phyloP scores from a whole-genome alignment of 2,113 vertebrate genomes.

The Tachysurus fulvidraco region DNA sequence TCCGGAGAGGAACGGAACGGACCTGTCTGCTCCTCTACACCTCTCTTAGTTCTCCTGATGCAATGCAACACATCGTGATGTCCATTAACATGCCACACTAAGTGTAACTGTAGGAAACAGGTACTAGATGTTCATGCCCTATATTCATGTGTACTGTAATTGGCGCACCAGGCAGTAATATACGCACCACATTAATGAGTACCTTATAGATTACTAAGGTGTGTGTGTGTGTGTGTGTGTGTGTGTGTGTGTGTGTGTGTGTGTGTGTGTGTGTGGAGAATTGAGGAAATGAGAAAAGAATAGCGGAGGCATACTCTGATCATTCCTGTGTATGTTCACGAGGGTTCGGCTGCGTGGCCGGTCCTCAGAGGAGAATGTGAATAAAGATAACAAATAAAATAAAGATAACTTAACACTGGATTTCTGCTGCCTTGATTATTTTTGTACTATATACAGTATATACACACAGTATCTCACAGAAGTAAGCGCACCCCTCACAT shows the following conservation, averaged over 20 bases:
- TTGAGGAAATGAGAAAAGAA: constrained; percentile 40
- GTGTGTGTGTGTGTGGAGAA: constrained; percentile 54
- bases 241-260: constrained; percentile 56
- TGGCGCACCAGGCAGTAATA: constrained; percentile 47
- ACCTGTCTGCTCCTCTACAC: constrained; percentile 46
- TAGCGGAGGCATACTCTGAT: constrained; percentile 50
- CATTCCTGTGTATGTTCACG: constrained; percentile 54
- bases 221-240: constrained; percentile 38
- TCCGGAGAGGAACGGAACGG: constrained; percentile 43
- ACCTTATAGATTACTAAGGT: constrained; percentile 59
- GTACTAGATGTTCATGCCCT: constrained; percentile 58
- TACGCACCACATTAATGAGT: constrained; percentile 61
- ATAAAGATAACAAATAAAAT: constrained; percentile 69
- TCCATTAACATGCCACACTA: constrained; percentile 35
- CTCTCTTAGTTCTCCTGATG: constrained; percentile 54
- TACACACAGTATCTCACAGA: no score
- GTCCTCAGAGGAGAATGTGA: constrained; percentile 52
- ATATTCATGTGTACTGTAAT: constrained; percentile 54
- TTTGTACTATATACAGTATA: no score
- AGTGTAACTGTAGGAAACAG: constrained; percentile 56
- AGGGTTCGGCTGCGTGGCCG: constrained; percentile 46
- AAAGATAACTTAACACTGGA: constrained; percentile 51
- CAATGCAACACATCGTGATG: constrained; percentile 56
- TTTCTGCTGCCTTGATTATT: not conserved
- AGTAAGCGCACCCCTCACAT: no score